Percentiles rank a stretch among this genome's conserved stretches.
These are phyloP conservation scores for Crioceris asparagi DNA, from an alignment of 2,888 invertebrate genomes.

Conservation along the genomic window DNA sequence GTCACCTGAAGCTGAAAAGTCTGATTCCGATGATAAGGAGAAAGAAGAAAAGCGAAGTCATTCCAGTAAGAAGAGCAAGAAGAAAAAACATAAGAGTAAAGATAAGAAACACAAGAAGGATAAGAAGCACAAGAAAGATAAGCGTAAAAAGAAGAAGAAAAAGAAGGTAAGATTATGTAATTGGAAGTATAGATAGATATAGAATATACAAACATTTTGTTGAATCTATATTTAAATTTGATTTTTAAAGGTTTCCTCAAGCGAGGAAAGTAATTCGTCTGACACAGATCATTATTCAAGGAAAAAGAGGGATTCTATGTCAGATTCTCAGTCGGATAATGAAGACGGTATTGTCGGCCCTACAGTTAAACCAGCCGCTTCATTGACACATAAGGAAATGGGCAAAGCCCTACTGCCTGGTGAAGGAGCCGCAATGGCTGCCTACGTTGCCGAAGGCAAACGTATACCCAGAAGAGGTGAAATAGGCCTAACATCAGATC, in stretches of 20 bases:
- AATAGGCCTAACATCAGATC: slow-evolving; percentile 91
- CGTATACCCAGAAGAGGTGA: slow-evolving; percentile 96
- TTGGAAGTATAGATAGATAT: too few relatives aligned
- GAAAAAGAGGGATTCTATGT: too few relatives aligned
- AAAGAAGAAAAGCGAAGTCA: slow-evolving; percentile 10
- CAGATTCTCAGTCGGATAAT: slow-evolving; percentile 38
- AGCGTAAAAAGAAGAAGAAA: slow-evolving; percentile 37
- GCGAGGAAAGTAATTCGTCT: too few relatives aligned
- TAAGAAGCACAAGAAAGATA: slow-evolving; percentile 45
- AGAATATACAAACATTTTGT: too few relatives aligned
- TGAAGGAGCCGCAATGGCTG: slow-evolving; percentile 99
- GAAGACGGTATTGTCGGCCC: slow-evolving; percentile 50
- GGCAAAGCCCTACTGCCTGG: slow-evolving; percentile 91
- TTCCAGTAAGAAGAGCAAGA: slow-evolving; percentile 34
- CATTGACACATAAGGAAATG: slow-evolving; percentile 69
- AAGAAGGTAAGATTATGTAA: slow-evolving; percentile 18
- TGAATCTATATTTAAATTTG: too few relatives aligned
- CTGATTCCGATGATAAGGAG: slow-evolving; percentile 31
- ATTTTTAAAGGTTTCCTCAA: too few relatives aligned
- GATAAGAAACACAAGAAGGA: slow-evolving; percentile 47
- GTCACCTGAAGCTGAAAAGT: slow-evolving; percentile 58
- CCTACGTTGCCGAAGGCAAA: slow-evolving; percentile 97
- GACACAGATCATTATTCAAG: too few relatives aligned
- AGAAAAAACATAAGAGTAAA: slow-evolving; percentile 44
- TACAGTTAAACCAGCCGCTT: slow-evolving; percentile 51